Base-by-base conservation (phyloP, 64 coral and sea anemone species). In the Actinia tenebrosa region DNA sequence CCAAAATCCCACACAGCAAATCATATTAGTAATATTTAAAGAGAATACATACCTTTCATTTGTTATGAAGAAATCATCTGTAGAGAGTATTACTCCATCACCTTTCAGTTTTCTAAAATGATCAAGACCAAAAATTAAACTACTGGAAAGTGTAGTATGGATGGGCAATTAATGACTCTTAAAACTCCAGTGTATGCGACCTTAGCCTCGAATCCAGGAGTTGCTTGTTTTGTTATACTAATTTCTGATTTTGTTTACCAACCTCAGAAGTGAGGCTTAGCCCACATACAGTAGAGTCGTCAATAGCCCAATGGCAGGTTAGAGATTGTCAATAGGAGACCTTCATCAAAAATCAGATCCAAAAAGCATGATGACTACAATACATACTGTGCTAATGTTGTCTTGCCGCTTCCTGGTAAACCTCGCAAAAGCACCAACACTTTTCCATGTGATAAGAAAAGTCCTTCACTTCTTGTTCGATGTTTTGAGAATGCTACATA, bases 401-500 rank as follows among this genome's bases (percentile, higher is more conserved):
- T 89, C 64, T 99, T 99, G 9, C 97, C 97, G 85, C 97, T 99
- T 25, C 97, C 97, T 17, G 97, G 97, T 26, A 99, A 85, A 81
- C 97, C 97, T 60, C 97, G 84, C 77, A 99, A 84, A 71, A 99
- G 77, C 43, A 92, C 84, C 45, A 99, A 72, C 19, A 85, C 78
- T 71, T 95, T 99, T 18, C 85, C 63, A 53, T 84, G 62, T 80
- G 53, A 53, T 71, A 45, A 37, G 2, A 79, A 18, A 54, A 7
- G 7, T 47, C 75, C 58, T 26, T 26, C 16, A 83, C 19, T 69
- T 30, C 43, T n/a, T 46, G 42, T n/a, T 53, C 4, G 15, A 37
- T 30, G 20, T 47, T 77, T 14, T 25, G 11, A 62, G 46, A 45
- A 82, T 37, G 69, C 69, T 75, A 42, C 26, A 42, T 75, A 14